phyloP scores from a whole-genome alignment of 2,113 vertebrate species.

The Dinomys branickii region DNA sequence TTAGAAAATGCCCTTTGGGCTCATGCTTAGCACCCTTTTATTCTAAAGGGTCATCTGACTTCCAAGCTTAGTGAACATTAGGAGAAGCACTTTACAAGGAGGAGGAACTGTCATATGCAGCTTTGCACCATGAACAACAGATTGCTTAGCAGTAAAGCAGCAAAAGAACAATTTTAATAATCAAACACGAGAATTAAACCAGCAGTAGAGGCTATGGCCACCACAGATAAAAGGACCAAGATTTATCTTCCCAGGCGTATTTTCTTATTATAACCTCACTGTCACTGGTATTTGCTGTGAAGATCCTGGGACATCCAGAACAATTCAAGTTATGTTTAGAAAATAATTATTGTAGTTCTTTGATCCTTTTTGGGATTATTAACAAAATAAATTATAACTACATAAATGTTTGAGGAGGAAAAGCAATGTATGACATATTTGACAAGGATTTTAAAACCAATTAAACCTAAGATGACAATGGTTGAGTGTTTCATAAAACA shows the following conservation, averaged over 20 bases:
- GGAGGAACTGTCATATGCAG: not conserved
- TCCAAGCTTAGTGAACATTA: not conserved
- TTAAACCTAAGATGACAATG: conserved; percentile 54
- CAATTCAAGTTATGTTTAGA: conserved; percentile 10
- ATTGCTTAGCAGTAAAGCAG: not conserved
- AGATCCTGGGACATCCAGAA: not conserved
- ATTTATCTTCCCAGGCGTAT: not conserved
- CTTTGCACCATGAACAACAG: not conserved
- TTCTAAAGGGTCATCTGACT: not conserved
- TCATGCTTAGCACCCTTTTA: not conserved
- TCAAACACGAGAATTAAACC: not conserved
- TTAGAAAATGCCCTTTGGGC: not conserved
- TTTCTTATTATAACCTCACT: not conserved
- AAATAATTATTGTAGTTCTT: not conserved
- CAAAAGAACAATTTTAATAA: not conserved
- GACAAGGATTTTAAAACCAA: conserved; percentile 21
- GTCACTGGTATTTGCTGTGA: not conserved
- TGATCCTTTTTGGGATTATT: conserved; percentile 8
- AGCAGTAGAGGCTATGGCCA: not conserved
- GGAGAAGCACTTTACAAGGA: not conserved
- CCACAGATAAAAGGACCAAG: not conserved
- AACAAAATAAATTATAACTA: conserved; percentile 36
- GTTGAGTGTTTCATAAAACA: conserved; percentile 29
- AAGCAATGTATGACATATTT: conserved; percentile 9
- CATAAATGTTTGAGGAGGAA: conserved; percentile 21